Base-by-base conservation (phyloP, 2,113 vertebrate species). In the Otis tarda region DNA sequence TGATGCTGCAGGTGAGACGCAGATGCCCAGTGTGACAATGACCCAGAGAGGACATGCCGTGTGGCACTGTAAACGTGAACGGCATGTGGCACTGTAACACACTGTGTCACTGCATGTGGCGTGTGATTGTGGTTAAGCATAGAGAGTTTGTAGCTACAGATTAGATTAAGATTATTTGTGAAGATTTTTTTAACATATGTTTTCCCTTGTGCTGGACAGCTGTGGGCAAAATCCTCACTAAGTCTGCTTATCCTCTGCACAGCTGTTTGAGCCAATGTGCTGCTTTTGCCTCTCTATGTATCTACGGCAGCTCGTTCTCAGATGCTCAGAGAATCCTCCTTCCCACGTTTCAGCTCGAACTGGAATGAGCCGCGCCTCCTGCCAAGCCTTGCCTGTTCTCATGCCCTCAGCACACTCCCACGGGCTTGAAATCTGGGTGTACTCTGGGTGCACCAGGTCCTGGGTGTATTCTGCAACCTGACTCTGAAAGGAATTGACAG, bases 191-290 rank as follows among this genome's bases (percentile, higher is more conserved):
- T n/a, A 31, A 19, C 83, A 75, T 83, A 87, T 78, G 94, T 81
- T 81, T 78, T 79, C 16, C 56, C 75, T 52, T 15, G n/a, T 74
- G 37, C 65, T 76, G 70, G 70, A 73, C 78, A 85, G 75, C 68
- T 92, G 87, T 49, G 45, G 35, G 49, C 35, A 59, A 91, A 76
- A 94, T 61, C 74, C 69, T 84, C 4, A 0, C 57, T 78, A 92
- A 93, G 25, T 63, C 87, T 35, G 84, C 67, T 94, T 69, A 93
- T 89, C 93, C 75, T 21, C 78, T 60, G 74, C 63, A 11, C 84
- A 91, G 67, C 91, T 89, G 65, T 35, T 68, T 13, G 14, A 68
- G 64, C 52, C 47, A 9, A 25, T 10, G 22, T 52, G 67, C 79
- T 73, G 75, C 87, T 94, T 22, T 85, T 95, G 93, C 39, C 25